phyloP scores from a whole-genome alignment of 2,888 invertebrate genomes.

The Coenonympha arcania region DNA sequence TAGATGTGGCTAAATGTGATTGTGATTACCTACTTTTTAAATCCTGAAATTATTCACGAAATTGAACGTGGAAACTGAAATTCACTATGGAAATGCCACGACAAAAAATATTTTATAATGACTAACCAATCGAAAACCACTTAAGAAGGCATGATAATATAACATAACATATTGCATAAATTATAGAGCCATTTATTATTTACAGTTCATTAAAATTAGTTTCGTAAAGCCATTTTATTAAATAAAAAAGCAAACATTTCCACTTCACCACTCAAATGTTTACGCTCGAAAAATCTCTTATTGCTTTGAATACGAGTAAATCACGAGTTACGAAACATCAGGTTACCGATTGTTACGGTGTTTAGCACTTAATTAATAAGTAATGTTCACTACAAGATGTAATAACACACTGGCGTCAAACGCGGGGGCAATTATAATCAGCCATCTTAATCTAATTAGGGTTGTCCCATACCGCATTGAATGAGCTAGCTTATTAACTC shows the following conservation, averaged over 20 bases:
- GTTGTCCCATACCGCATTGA: conserved; percentile 18
- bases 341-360: conserved; percentile 11
- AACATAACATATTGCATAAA: too few relatives aligned
- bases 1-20: too few relatives aligned
- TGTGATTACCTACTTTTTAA: too few relatives aligned
- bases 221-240: not conserved
- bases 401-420: conserved; percentile 17
- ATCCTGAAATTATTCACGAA: too few relatives aligned
- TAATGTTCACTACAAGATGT: conserved; percentile 19
- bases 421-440: conserved; percentile 18
- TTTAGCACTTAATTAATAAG: conserved; percentile 19
- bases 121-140: too few relatives aligned
- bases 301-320: not conserved
- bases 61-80: too few relatives aligned
- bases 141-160: too few relatives aligned
- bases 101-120: too few relatives aligned
- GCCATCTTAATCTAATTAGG: conserved; percentile 24
- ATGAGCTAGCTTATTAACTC: conserved; percentile 16
- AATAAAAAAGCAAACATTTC: not conserved
- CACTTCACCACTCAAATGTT: conserved; percentile 4
- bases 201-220: not conserved
- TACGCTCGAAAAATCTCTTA: not conserved
- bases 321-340: conserved; percentile 7
- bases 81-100: not conserved
- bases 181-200: too few relatives aligned